phyloP scores from a whole-genome alignment of 2,797 vertebrate genomes.

The Coluber constrictor region DNA sequence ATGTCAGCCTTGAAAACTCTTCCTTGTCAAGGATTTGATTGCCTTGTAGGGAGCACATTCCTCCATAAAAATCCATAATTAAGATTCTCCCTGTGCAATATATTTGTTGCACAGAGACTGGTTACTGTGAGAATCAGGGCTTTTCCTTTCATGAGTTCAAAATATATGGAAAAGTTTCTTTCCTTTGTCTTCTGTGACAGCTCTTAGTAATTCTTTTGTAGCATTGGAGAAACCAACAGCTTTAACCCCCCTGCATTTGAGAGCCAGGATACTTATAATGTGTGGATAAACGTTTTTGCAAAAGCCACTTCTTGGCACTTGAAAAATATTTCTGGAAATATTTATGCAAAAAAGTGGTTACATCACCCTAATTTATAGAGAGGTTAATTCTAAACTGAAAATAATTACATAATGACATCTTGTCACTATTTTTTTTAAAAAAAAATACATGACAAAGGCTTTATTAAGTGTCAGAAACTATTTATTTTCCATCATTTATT shows the following conservation, averaged over 20 bases:
- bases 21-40: background rate
- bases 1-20: background rate
- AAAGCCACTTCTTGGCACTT: background rate
- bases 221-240: background rate
- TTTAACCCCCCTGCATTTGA: too few relatives aligned
- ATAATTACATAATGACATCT: background rate
- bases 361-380: background rate
- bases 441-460: background rate
- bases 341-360: background rate
- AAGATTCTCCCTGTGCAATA: background rate
- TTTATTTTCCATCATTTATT: background rate
- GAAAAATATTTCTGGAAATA: background rate
- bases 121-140: background rate
- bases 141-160: background rate
- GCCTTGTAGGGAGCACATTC: background rate
- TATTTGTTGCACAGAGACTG: background rate
- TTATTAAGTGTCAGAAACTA: background rate
- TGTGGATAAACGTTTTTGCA: background rate
- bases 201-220: background rate
- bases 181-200: background rate
- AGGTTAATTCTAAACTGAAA: background rate
- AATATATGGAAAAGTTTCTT: background rate
- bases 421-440: background rate
- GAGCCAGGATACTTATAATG: background rate
- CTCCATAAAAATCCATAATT: background rate